phyloP scores from a whole-genome alignment of 2,797 vertebrate species.

The Arnoldichthys spilopterus region DNA sequence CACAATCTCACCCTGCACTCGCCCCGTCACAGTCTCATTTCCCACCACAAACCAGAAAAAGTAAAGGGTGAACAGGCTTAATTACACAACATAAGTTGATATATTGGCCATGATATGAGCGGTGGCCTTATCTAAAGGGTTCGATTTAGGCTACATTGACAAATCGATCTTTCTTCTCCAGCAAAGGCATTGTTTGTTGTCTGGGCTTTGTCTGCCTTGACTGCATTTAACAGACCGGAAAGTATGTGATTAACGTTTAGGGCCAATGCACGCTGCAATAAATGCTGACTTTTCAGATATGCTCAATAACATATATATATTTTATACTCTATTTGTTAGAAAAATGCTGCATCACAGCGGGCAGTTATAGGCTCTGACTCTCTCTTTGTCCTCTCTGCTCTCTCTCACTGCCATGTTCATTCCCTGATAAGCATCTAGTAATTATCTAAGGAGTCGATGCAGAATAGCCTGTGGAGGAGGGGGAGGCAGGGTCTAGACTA shows the following conservation, averaged over 20 bases:
- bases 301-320: not conserved
- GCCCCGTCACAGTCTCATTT: conserved; percentile 17
- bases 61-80: conserved; percentile 26
- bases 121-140: conserved; percentile 30
- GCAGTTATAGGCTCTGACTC: conserved; percentile 7
- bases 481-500: not conserved
- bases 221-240: conserved; percentile 27
- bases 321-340: not conserved
- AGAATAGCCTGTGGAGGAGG: conserved; percentile 11
- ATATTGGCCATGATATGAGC: conserved; percentile 41
- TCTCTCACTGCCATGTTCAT: conserved; percentile 19
- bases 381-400: not conserved
- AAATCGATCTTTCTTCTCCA: conserved; percentile 37
- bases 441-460: conserved; percentile 45
- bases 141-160: conserved; percentile 17
- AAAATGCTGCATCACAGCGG: not conserved
- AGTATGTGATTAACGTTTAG: conserved; percentile 20
- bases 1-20: conserved; percentile 29
- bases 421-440: conserved; percentile 38
- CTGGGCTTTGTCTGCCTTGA: conserved; percentile 27
- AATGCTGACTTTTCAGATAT: conserved; percentile 1
- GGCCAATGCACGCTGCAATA: not conserved
- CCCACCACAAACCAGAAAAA: not conserved
- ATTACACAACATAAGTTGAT: conserved; percentile 39
- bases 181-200: conserved; percentile 21